These are phyloP conservation scores for Scaptomyza reducta DNA, from an alignment of 2,888 invertebrate species.

Conservation along the genomic window DNA sequence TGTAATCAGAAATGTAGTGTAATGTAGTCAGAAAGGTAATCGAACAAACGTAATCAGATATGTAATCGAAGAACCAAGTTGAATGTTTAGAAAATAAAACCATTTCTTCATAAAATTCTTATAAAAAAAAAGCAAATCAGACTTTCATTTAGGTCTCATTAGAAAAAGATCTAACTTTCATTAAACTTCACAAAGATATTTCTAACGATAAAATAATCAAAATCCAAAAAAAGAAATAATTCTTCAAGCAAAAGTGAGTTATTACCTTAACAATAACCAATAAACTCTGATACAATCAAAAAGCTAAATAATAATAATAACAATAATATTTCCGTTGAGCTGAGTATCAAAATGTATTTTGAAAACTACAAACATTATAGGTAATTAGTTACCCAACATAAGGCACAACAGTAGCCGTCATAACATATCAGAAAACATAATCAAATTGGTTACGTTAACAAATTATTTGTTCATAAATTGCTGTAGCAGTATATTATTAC, in stretches of 20 bases:
- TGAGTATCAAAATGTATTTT: slow-evolving; percentile 23
- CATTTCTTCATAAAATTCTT: no score
- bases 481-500: slow-evolving; percentile 16
- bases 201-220: no score
- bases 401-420: slow-evolving; percentile 3
- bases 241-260: not conserved
- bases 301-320: not conserved
- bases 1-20: no score
- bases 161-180: no score
- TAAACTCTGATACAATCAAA: not conserved
- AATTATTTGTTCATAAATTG: slow-evolving; percentile 18
- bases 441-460: slow-evolving; percentile 10
- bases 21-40: no score
- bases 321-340: slow-evolving; percentile 2
- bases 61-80: no score
- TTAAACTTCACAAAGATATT: no score
- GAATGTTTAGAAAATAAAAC: no score
- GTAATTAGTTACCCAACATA: slow-evolving; percentile 6
- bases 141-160: no score
- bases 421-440: not conserved
- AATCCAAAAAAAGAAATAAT: no score
- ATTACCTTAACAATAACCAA: not conserved
- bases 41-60: no score
- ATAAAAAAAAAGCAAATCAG: no score
- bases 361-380: not conserved